Evolutionary conservation across 2,888 invertebrate species (phyloP).

Genomic region (Strigamia maritima): DNA sequence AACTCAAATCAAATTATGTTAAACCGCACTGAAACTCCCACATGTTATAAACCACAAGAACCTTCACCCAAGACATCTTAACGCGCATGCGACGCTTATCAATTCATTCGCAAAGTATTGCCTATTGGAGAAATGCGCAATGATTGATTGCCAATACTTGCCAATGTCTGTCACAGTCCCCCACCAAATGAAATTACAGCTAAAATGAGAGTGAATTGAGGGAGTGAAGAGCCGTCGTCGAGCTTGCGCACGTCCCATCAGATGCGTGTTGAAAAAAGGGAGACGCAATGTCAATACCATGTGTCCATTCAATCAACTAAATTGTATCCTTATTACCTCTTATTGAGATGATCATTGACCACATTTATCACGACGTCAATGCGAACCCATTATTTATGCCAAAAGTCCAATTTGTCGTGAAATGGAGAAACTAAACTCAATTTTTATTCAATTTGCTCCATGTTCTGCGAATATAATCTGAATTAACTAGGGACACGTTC

Average conservation of each 20-base stretch:
- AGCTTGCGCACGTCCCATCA: not conserved
- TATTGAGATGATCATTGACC: slow-evolving; percentile 1
- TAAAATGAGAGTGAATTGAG: not conserved
- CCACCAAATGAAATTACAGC: not conserved
- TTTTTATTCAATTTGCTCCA: not conserved
- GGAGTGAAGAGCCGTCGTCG: not conserved
- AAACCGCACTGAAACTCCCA: not conserved
- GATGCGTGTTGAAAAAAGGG: not conserved
- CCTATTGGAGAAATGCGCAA: not conserved
- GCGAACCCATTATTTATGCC: not conserved
- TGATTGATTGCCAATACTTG: slow-evolving; percentile 6
- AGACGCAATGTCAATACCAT: slow-evolving; percentile 5
- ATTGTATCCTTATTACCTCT: slow-evolving; percentile 13
- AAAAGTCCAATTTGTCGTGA: not conserved
- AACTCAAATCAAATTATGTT: not conserved
- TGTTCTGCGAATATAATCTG: not conserved
- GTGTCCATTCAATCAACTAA: slow-evolving; percentile 24
- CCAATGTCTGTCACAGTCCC: slow-evolving; percentile 1
- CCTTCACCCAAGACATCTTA: too few species aligned
- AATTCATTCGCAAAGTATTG: not conserved
- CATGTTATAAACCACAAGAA: not conserved
- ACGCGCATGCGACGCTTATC: not conserved
- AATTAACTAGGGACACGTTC: not conserved
- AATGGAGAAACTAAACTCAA: not conserved
- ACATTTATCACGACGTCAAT: not conserved